These are phyloP conservation scores for Holotrichia oblita DNA, from an alignment of 1,140 invertebrate genomes.

Conservation along the genomic window DNA sequence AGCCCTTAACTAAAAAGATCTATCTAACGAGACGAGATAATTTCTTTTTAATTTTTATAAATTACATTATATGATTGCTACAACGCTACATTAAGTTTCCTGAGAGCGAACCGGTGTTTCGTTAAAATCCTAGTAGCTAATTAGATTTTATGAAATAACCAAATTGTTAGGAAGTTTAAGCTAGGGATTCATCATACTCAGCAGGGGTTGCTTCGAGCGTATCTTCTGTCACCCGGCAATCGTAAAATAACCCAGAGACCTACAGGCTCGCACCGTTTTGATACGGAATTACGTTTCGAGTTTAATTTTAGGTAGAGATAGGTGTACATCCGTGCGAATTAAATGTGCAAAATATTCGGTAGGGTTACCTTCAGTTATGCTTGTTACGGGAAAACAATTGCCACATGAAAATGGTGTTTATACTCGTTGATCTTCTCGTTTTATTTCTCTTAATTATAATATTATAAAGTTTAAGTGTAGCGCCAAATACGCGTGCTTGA, in stretches of 20 bases:
- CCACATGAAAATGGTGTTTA: no score
- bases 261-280: slow-evolving; percentile 2
- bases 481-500: no score
- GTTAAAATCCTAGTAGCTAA: background rate
- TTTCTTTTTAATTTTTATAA: background rate
- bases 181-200: slow-evolving; percentile 2
- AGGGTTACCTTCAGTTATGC: no score
- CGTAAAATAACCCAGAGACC: slow-evolving; percentile 17
- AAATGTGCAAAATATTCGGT: no score
- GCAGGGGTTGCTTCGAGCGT: slow-evolving; percentile 1
- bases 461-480: no score
- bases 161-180: slow-evolving; percentile 37
- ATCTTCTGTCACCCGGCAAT: slow-evolving; percentile 8
- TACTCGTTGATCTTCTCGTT: no score
- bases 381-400: no score
- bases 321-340: background rate
- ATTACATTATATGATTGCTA: background rate
- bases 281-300: slow-evolving; percentile 9
- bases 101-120: slow-evolving; percentile 8
- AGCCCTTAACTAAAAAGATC: background rate
- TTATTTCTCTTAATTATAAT: no score
- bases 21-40: background rate
- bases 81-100: background rate
- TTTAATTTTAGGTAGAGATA: slow-evolving; percentile 21
- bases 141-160: slow-evolving; percentile 31